These are phyloP conservation scores for Psittacula echo DNA, from an alignment of 2,797 vertebrate species.

Conservation along the genomic window DNA sequence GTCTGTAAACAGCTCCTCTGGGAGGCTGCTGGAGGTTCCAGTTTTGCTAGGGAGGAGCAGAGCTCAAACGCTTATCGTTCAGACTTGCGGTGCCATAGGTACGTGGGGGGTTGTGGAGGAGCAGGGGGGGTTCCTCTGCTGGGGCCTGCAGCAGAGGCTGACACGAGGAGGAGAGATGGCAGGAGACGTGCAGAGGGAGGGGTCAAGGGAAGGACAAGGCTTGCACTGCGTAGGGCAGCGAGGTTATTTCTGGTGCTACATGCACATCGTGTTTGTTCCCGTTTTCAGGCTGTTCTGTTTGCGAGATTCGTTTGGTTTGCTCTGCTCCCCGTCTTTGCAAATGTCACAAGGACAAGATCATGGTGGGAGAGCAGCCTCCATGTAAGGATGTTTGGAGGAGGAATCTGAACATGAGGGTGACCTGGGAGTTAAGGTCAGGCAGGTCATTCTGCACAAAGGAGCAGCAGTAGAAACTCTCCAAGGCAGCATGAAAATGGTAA, in stretches of 20 bases:
- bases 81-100: background rate
- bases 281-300: background rate
- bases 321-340: background rate
- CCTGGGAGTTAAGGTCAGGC: conserved; percentile 7
- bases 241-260: background rate
- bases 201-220: conserved; percentile 40
- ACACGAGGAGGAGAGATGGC: background rate
- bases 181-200: background rate
- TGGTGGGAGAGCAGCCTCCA: background rate
- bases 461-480: background rate
- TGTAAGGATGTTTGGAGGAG: background rate
- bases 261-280: background rate
- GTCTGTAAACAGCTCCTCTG: background rate
- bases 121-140: background rate
- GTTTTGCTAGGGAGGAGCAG: background rate
- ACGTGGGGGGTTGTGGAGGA: background rate
- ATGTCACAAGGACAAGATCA: background rate
- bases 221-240: background rate
- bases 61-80: background rate
- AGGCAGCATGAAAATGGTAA: background rate
- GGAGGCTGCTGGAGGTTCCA: background rate
- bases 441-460: background rate
- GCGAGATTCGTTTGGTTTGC: background rate
- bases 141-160: background rate
- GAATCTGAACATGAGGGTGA: background rate